Percentiles rank a stretch among this genome's conserved stretches.
Evolutionary conservation across 2,113 vertebrate genomes (phyloP).

Genomic region (Thunnus maccoyii): DNA sequence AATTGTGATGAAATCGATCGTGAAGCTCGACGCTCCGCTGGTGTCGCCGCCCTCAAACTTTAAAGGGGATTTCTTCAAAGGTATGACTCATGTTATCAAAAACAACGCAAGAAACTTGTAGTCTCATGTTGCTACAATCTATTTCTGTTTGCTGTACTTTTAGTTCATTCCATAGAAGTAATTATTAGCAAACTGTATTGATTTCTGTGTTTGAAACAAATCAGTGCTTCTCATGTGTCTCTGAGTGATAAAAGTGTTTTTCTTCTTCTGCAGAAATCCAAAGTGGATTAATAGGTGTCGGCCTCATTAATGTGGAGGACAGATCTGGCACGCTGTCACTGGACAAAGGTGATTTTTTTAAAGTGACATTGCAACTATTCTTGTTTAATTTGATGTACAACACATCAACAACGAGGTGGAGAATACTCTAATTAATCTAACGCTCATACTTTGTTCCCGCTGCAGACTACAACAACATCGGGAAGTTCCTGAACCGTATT

Average conservation of each 20-base stretch:
- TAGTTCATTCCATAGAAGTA: neutral
- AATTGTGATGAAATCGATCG: conserved; percentile 99
- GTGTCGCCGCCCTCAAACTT: conserved; percentile 94
- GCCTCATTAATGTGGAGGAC: conserved; percentile 96
- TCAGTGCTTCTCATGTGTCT: neutral
- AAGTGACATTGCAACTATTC: neutral
- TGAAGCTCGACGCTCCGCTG: conserved; percentile 93
- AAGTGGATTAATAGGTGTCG: conserved; percentile 94
- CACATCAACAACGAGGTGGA: neutral
- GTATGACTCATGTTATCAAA: conserved; percentile 71
- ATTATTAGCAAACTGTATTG: neutral
- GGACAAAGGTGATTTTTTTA: conserved; percentile 91
- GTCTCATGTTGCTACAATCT: neutral
- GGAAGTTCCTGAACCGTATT: conserved; percentile 97
- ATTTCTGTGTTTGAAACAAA: neutral
- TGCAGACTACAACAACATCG: conserved; percentile 98
- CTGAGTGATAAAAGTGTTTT: neutral
- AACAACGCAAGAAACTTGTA: neutral
- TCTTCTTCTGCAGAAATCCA: conserved; percentile 90
- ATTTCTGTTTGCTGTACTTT: neutral
- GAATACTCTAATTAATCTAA: neutral
- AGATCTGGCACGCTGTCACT: conserved; percentile 91
- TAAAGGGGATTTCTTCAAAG: conserved; percentile 98
- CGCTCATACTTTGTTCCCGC: neutral
- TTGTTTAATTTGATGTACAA: neutral